A percentile compares a stretch with the other conserved stretches of the same genome.
phyloP scores from a whole-genome alignment of 64 coral and sea anemone species.

The Actinia tenebrosa region DNA sequence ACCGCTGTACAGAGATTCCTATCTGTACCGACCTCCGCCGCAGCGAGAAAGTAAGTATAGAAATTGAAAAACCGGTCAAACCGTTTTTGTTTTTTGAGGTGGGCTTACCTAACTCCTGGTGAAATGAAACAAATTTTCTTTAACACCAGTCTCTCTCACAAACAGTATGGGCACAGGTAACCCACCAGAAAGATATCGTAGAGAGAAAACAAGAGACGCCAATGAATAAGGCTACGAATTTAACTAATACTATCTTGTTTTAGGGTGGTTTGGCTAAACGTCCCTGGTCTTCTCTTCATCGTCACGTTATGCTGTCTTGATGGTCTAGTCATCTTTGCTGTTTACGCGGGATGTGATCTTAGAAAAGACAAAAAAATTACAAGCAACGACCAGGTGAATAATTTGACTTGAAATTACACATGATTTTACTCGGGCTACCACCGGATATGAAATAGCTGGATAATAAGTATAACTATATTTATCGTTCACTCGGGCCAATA shows the following conservation, averaged over 20 bases:
- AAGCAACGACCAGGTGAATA: constrained; percentile 65
- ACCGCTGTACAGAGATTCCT: constrained; percentile 44
- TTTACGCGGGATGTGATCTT: constrained; percentile 71
- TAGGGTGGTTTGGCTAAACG: constrained; percentile 74
- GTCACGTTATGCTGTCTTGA: constrained; percentile 76
- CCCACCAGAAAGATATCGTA: too few relatives aligned
- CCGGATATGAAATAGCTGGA: background rate
- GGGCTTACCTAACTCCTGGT: background rate
- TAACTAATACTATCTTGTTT: background rate
- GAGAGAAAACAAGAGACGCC: background rate
- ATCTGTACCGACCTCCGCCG: constrained; percentile 10
- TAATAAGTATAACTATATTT: background rate
- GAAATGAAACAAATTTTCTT: too few relatives aligned
- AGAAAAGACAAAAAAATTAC: constrained; percentile 32
- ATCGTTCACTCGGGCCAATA: background rate
- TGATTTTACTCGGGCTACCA: background rate
- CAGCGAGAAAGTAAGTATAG: constrained; percentile 29
- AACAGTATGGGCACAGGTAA: too few relatives aligned
- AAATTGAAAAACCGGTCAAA: background rate
- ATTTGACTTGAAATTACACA: background rate
- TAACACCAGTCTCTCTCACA: too few relatives aligned
- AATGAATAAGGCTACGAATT: too few relatives aligned
- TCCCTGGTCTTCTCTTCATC: constrained; percentile 84
- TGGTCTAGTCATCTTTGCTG: constrained; percentile 86
- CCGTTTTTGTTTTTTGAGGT: background rate